phyloP scores from a whole-genome alignment of 2,888 invertebrate species.

The Pollenia amentaria region DNA sequence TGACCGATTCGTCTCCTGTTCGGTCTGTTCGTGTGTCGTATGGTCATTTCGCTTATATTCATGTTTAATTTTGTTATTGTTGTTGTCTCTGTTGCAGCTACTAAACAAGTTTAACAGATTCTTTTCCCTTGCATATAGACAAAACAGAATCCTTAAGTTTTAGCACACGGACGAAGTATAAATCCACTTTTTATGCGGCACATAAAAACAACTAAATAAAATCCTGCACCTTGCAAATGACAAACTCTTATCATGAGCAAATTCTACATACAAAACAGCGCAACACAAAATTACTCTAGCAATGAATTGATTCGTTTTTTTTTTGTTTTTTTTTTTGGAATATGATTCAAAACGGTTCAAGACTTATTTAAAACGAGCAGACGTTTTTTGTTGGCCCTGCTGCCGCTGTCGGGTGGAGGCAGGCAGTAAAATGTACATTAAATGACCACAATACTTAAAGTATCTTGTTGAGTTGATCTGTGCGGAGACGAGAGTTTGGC shows the following conservation, averaged over 20 bases:
- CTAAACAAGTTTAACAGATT: constrained; percentile 67
- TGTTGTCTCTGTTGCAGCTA: constrained; percentile 9
- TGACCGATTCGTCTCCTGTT: neutral
- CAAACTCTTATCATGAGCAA: constrained; percentile 48
- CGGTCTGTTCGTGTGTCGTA: neutral
- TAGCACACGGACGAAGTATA: constrained; percentile 51
- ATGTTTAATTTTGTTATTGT: neutral
- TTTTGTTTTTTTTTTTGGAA: neutral
- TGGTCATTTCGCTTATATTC: constrained; percentile 12
- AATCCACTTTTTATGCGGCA: constrained; percentile 59
- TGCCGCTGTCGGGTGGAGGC: constrained; percentile 20
- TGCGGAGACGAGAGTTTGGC: constrained; percentile 35
- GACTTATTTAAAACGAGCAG: constrained; percentile 5
- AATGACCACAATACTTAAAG: constrained; percentile 58
- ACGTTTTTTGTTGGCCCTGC: neutral
- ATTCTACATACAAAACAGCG: neutral
- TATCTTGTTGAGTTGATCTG: constrained; percentile 48
- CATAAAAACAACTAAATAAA: constrained; percentile 57
- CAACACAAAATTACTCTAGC: neutral
- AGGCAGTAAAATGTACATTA: constrained; percentile 59
- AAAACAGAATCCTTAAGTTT: constrained; percentile 46
- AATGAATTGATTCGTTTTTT: neutral
- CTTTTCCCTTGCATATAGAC: constrained; percentile 7
- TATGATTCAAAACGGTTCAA: constrained; percentile 11
- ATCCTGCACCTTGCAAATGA: constrained; percentile 69